phyloP scores from a whole-genome alignment of 37 sponge, comb jelly and placozoan genomes.

The Chondrosia reniformis region DNA sequence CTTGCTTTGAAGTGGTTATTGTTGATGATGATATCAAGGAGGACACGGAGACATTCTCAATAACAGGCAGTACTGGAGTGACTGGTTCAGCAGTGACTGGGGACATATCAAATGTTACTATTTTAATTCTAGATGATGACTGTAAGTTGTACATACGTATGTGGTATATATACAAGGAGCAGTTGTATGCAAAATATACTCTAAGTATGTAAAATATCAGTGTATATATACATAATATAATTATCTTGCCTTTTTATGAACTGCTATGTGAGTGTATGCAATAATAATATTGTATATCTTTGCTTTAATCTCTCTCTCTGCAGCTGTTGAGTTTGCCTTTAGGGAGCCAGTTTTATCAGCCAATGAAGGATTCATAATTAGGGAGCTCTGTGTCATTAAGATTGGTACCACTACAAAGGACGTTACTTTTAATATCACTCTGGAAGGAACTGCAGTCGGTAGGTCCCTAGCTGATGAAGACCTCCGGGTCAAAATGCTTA shows the following conservation, averaged over 20 bases:
- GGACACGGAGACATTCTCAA: background rate
- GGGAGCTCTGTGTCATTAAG: background rate
- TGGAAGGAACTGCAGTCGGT: background rate
- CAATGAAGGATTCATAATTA: background rate
- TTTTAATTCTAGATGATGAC: conserved; percentile 14
- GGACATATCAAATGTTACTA: background rate
- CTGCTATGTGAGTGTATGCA: too few relatives aligned
- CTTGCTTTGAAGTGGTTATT: background rate
- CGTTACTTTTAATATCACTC: background rate
- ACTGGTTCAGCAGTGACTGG: too few relatives aligned
- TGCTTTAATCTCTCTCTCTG: too few relatives aligned
- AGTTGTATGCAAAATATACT: background rate
- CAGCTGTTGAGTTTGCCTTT: too few relatives aligned
- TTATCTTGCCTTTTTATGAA: too few relatives aligned
- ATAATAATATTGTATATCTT: too few relatives aligned
- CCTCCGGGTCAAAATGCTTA: too few relatives aligned
- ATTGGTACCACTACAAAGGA: background rate
- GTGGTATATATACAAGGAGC: too few relatives aligned
- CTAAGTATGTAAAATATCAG: background rate
- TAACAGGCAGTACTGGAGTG: background rate
- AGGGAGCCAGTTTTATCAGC: too few relatives aligned
- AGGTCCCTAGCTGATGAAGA: too few relatives aligned
- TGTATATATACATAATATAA: background rate
- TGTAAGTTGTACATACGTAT: background rate
- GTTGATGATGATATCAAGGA: background rate